phyloP scores from a whole-genome alignment of 1,140 invertebrate species.

The Drosophila takahashii region DNA sequence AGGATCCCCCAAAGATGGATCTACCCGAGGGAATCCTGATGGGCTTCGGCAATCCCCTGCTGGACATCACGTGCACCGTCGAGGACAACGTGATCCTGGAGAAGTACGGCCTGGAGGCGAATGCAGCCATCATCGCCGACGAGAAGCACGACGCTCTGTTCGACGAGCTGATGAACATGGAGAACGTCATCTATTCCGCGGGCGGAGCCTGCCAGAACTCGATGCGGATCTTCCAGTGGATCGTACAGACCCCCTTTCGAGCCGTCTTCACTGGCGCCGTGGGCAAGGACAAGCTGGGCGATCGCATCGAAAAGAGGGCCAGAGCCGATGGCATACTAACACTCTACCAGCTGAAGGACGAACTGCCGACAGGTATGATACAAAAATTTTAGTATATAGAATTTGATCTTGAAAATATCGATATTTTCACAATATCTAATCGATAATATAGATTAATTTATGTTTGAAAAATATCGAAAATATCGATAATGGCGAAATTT shows the following conservation, averaged over 20 bases:
- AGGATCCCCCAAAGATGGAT: slow-evolving; percentile 19
- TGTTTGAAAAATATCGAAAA: not conserved
- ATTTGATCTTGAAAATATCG: no score
- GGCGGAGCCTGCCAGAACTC: slow-evolving; percentile 98
- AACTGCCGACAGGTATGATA: slow-evolving; percentile 88
- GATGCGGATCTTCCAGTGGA: slow-evolving; percentile 96
- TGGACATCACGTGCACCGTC: slow-evolving; percentile 52
- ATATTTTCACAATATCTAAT: no score
- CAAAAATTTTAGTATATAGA: no score
- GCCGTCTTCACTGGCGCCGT: slow-evolving; percentile 97
- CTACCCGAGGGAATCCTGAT: slow-evolving; percentile 37
- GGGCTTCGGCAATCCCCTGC: slow-evolving; percentile 68
- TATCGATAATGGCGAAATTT: no score
- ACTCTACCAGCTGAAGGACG: slow-evolving; percentile 91
- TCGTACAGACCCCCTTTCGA: slow-evolving; percentile 92
- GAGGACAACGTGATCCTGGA: slow-evolving; percentile 85
- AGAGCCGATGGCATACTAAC: slow-evolving; percentile 93
- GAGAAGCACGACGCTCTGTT: slow-evolving; percentile 93
- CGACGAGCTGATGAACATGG: slow-evolving; percentile 86
- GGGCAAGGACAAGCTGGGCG: slow-evolving; percentile 95
- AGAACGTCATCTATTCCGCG: slow-evolving; percentile 93
- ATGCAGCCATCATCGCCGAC: slow-evolving; percentile 97
- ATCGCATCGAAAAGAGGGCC: slow-evolving; percentile 93
- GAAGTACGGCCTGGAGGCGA: slow-evolving; percentile 94
- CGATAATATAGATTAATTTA: no score